Percentiles rank a stretch among this genome's conserved stretches.
These are phyloP conservation scores for Macaca mulatta DNA, from an alignment of 2,113 vertebrate genomes.

Conservation along the genomic window DNA sequence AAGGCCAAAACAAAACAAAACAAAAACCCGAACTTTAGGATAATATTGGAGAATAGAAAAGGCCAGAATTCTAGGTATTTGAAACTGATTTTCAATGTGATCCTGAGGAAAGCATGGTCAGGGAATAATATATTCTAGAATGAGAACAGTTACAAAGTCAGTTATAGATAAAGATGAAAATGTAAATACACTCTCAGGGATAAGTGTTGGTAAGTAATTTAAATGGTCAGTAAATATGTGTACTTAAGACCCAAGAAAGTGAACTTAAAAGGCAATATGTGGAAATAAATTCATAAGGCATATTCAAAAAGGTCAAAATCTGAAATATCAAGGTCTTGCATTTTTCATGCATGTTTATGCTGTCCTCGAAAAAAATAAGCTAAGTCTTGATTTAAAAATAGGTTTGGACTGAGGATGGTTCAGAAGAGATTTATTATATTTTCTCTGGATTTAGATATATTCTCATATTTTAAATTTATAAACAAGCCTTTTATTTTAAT, in stretches of 20 bases:
- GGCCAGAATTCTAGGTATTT: not conserved
- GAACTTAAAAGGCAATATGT: constrained; percentile 45
- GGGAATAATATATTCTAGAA: not conserved
- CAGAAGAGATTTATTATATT: constrained; percentile 16
- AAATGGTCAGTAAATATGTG: constrained; percentile 2
- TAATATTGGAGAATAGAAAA: not conserved
- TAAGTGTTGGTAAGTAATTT: not conserved
- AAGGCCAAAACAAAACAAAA: not conserved
- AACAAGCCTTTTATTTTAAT: not conserved
- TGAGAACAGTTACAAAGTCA: not conserved
- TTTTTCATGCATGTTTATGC: constrained; percentile 65
- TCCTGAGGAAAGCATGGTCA: not conserved
- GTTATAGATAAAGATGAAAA: constrained; percentile 17
- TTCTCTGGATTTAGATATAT: not conserved
- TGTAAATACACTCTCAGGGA: not conserved
- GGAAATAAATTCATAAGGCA: constrained; percentile 65
- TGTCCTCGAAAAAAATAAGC: constrained; percentile 58
- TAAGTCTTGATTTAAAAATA: constrained; percentile 14
- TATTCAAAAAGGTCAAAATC: constrained; percentile 65
- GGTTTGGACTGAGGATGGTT: not conserved
- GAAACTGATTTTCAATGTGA: not conserved
- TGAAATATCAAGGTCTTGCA: constrained; percentile 57
- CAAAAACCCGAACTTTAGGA: not conserved
- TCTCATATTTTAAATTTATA: not conserved
- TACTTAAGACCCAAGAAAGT: not conserved